Conservation (phyloP, 2,113 vertebrate genomes). For the Pangasianodon gigas region DNA sequence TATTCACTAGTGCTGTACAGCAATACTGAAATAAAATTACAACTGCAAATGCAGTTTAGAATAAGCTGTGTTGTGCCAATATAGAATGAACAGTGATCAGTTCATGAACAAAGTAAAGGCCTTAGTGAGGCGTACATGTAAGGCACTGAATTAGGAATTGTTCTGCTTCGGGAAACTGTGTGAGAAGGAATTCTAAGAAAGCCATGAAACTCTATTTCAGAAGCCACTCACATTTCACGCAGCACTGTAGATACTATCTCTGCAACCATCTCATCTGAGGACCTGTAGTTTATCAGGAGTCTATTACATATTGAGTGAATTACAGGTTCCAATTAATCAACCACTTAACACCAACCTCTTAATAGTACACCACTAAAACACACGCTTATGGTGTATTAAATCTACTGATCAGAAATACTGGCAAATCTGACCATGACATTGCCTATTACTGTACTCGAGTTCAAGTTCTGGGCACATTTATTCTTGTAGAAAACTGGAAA, state of each 20-base stretch:
- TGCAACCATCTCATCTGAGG: constrained; percentile 26
- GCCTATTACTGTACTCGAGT: constrained; percentile 20
- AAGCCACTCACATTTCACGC: constrained; percentile 44
- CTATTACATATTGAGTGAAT: background rate
- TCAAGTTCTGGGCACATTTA: background rate
- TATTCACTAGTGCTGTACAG: constrained; percentile 54
- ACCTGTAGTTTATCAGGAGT: background rate
- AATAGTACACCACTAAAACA: constrained; percentile 16
- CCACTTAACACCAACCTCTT: background rate
- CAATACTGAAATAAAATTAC: constrained; percentile 48
- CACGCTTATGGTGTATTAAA: background rate
- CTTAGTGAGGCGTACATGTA: constrained; percentile 16
- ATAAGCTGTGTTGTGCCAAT: constrained; percentile 40
- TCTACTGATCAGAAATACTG: constrained; percentile 14
- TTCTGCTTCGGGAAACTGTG: constrained; percentile 29
- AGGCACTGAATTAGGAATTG: background rate
- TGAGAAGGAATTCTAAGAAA: constrained; percentile 36
- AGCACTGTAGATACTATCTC: constrained; percentile 28
- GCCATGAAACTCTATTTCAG: constrained; percentile 47
- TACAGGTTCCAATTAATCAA: background rate
- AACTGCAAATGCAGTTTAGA: constrained; percentile 31
- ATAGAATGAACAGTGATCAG: constrained; percentile 15
- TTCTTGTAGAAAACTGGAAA: background rate
- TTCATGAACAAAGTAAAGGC: constrained; percentile 2
- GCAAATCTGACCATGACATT: constrained; percentile 24